phyloP scores from a whole-genome alignment of 2,888 invertebrate species.

The Epistrophe grossulariae region DNA sequence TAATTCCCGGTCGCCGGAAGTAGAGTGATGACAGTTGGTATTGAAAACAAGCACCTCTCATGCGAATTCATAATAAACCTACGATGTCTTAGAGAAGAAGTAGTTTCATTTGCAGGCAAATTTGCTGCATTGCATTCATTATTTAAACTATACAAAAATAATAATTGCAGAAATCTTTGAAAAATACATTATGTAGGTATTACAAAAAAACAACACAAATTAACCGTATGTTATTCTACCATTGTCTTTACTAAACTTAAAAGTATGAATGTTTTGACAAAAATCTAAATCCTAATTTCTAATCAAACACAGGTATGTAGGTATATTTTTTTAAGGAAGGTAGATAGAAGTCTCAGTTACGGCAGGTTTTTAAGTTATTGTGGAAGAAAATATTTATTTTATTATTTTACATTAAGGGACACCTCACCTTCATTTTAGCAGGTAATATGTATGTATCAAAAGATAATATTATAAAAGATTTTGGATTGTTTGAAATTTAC shows the following conservation, averaged over 20 bases:
- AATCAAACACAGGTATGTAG: neutral
- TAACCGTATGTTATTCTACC: neutral
- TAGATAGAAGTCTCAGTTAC: neutral
- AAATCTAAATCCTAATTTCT: neutral
- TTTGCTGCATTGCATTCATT: slow-evolving; percentile 26
- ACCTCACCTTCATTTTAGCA: neutral
- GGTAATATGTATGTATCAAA: neutral
- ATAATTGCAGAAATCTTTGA: neutral
- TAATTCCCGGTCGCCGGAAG: too few relatives aligned
- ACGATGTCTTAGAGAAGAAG: slow-evolving; percentile 59
- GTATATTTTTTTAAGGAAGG: neutral
- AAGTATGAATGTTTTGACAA: too few relatives aligned
- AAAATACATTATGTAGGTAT: neutral
- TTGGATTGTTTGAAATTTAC: too few relatives aligned
- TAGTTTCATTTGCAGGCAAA: slow-evolving; percentile 23
- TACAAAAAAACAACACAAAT: neutral
- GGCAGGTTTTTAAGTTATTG: neutral
- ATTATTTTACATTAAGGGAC: neutral
- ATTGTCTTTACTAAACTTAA: neutral
- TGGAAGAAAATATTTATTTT: neutral
- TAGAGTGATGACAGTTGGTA: too few relatives aligned
- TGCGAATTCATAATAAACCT: slow-evolving; percentile 9
- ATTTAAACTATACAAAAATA: neutral
- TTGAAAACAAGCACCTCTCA: too few relatives aligned
- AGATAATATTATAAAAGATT: too few relatives aligned